Evolutionary conservation across 2,888 invertebrate species (phyloP), one percentile per base, ranked within the genome.

Genomic region (Cactoblastis cactorum): DNA sequence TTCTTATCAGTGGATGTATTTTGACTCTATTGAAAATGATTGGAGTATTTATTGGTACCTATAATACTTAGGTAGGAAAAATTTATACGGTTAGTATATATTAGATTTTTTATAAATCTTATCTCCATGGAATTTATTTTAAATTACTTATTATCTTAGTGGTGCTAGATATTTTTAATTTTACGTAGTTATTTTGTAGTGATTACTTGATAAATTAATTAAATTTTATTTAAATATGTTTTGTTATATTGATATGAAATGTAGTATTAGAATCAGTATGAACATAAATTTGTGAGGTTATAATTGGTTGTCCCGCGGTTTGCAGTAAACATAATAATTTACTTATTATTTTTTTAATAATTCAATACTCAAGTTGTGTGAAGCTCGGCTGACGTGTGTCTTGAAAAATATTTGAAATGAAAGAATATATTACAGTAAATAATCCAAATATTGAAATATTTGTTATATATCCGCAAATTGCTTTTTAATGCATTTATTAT

Each of bases 401-500:
- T 56, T 61, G 34, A 57, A 62, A 61, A 58, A 59, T 55, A 53
- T 66, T n/a, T 63, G 6, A 28, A 17, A 17, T 22, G 3, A 15
- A 43, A 32, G n/a, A 19, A 39, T 8, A 22, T 43, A 14, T 28
- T 43, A n/a, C 24, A 59, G 54, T 58, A 22, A 54, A 59, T 19
- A 54, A 59, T 60, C 59, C 54, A 58, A 52, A 62, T 56, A 53
- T 50, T 18, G 48, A 50, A 51, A 54, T 58, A 51, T 59, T 63
- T 71, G 59, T 69, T 61, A 65, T 57, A 63, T 67, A 63, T 45
- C 19, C 71, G 69, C 71, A 67, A 70, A 74, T 71, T 72, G 83
- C 85, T 86, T 87, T 76, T 74, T 65, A 75, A 77, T 75, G 85
- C 86, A 85, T 87, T 86, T 83, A 80, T 79, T 69, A 69, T 80